Evolutionary conservation across 2,888 invertebrate species (phyloP).

Genomic region (Epinotia nisella): DNA sequence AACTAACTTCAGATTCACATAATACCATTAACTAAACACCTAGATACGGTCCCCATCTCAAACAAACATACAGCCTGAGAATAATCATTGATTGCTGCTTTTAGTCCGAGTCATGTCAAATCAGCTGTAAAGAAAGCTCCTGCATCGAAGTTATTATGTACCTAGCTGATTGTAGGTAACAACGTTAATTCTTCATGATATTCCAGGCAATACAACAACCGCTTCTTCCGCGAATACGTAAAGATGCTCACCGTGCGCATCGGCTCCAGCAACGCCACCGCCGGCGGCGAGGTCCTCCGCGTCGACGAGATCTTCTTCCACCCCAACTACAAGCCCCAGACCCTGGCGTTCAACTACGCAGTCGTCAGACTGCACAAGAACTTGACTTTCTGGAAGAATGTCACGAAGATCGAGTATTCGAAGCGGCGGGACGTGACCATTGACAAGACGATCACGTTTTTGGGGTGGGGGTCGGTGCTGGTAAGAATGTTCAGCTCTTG

Average conservation of each 20-base stretch:
- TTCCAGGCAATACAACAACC: slow-evolving; percentile 76
- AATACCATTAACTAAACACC: too few species aligned
- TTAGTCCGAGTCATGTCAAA: too few species aligned
- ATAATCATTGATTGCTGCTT: too few species aligned
- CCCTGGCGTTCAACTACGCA: slow-evolving; percentile 74
- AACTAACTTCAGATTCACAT: too few species aligned
- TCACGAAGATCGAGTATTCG: slow-evolving; percentile 57
- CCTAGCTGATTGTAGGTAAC: too few species aligned
- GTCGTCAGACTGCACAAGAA: slow-evolving; percentile 69
- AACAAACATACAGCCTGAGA: too few species aligned
- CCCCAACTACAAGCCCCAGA: slow-evolving; percentile 77
- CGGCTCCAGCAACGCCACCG: slow-evolving; percentile 72
- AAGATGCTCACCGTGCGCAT: slow-evolving; percentile 74
- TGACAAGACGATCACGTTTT: slow-evolving; percentile 65
- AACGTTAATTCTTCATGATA: too few species aligned
- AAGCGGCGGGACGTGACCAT: slow-evolving; percentile 60
- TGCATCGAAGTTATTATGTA: too few species aligned
- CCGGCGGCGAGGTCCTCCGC: slow-evolving; percentile 66
- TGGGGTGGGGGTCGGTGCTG: slow-evolving; percentile 78
- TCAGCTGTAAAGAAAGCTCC: too few species aligned
- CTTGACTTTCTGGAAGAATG: slow-evolving; percentile 53
- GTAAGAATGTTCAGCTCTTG: slow-evolving; percentile 55
- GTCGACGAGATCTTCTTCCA: slow-evolving; percentile 77
- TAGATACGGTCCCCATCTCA: too few species aligned
- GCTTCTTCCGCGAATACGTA: slow-evolving; percentile 78